These are phyloP conservation scores for Lasius fuliginosus DNA, from an alignment of 2,888 invertebrate species.

Conservation along the genomic window DNA sequence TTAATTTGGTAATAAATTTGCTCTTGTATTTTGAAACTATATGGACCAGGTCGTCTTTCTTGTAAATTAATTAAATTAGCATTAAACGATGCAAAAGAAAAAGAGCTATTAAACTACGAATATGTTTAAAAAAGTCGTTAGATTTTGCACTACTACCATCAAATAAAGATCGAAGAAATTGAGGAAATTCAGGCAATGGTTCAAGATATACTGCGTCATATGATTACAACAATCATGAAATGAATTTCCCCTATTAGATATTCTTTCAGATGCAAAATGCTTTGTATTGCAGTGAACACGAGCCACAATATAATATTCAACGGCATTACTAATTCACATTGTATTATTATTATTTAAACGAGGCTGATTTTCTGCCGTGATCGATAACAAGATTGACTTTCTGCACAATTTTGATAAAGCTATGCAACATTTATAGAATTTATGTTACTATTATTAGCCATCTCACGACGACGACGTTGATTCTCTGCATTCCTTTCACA, in stretches of 20 bases:
- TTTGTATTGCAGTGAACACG: conserved; percentile 32
- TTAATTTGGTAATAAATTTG: conserved; percentile 12
- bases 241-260: conserved; percentile 56
- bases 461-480: no score
- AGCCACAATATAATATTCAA: conserved; percentile 42
- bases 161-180: neutral
- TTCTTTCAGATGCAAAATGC: conserved; percentile 57
- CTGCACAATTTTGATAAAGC: neutral
- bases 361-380: neutral
- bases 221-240: conserved; percentile 57
- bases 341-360: conserved; percentile 12
- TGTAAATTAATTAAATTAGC: neutral
- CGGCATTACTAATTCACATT: conserved; percentile 1
- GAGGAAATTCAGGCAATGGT: neutral
- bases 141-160: neutral
- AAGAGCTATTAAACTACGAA: conserved; percentile 6
- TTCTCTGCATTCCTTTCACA: no score
- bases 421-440: neutral
- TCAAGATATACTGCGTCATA: neutral
- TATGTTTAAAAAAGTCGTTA: neutral
- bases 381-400: neutral
- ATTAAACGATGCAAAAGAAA: conserved; percentile 18
- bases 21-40: no score
- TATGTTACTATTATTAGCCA: neutral
- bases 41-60: neutral